Conservation (phyloP, 2,113 vertebrate species). For the Cisticola juncidis region DNA sequence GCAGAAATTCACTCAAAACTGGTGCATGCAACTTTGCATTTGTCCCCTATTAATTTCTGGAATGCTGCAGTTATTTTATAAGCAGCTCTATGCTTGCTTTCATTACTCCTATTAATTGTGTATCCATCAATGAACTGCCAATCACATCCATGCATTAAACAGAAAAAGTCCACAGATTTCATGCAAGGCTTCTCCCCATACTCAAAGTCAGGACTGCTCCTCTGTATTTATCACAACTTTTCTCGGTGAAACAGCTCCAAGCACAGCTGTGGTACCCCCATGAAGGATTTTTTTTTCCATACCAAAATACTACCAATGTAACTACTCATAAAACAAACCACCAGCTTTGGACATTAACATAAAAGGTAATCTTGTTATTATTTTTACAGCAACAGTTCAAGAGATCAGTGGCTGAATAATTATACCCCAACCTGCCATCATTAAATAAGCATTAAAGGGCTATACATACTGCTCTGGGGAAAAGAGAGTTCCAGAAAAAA, state of each 20-base stretch:
- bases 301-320: neutral
- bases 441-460: slow-evolving; percentile 21
- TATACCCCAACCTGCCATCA: neutral
- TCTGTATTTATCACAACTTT: accelerated
- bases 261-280: neutral
- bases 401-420: slow-evolving; percentile 17
- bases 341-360: neutral
- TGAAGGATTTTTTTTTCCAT: neutral
- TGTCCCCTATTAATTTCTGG: neutral
- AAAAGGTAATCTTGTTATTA: neutral
- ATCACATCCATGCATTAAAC: neutral
- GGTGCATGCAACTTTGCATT: neutral
- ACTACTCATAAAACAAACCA: neutral
- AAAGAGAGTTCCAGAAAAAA: neutral
- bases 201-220: neutral
- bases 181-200: neutral
- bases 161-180: neutral
- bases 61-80: neutral
- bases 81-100: neutral
- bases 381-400: slow-evolving; percentile 23
- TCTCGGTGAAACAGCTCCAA: neutral
- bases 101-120: neutral
- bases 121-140: neutral
- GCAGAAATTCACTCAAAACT: neutral
- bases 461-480: neutral